Conservation (phyloP, 2,113 vertebrate genomes). For the Thalassoma bifasciatum region DNA sequence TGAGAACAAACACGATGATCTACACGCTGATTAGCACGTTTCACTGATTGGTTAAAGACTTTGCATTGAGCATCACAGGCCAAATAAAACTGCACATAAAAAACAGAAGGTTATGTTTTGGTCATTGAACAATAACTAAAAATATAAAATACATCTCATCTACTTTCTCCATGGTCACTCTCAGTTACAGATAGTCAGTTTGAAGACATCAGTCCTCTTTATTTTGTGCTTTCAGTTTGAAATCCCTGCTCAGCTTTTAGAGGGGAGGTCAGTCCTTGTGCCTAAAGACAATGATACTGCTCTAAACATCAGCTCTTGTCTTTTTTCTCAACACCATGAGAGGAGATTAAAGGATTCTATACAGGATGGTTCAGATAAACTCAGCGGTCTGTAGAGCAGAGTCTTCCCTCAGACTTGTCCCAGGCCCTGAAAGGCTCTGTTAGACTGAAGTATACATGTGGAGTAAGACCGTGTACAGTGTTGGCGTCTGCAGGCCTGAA, state of each 20-base stretch:
- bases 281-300: constrained; percentile 3
- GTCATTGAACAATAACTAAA: no score
- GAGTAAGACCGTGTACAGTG: constrained; percentile 19
- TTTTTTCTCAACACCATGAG: constrained; percentile 15
- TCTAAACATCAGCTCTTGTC: constrained; percentile 2
- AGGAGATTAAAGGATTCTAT: constrained; percentile 30
- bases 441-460: constrained; percentile 15
- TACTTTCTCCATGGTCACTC: no score
- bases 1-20: no score
- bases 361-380: constrained; percentile 6
- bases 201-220: no score
- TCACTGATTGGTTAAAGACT: no score
- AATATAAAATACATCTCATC: no score
- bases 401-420: not conserved
- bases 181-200: no score
- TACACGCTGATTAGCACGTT: no score
- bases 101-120: no score
- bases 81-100: no score
- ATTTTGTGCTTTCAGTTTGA: not conserved
- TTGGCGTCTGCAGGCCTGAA: constrained; percentile 25
- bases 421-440: constrained; percentile 19
- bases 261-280: constrained; percentile 21
- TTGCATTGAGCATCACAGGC: no score
- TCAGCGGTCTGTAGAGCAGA: constrained; percentile 5
- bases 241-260: no score